phyloP scores from a whole-genome alignment of 2,113 vertebrate species.

The Vanacampus margaritifer region DNA sequence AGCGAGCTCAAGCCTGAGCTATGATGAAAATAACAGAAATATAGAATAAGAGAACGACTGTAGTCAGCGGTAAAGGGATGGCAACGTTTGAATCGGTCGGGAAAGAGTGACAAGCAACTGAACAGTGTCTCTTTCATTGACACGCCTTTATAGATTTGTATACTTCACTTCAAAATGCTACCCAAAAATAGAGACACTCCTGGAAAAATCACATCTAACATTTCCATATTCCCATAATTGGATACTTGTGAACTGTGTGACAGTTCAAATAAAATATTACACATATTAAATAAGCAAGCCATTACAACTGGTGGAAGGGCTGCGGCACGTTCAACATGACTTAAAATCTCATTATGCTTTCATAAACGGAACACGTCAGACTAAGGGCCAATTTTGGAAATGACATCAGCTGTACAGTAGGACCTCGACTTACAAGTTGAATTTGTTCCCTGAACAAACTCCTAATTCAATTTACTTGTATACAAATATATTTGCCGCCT shows the following conservation, averaged over 20 bases:
- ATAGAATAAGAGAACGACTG: neutral
- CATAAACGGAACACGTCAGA: neutral
- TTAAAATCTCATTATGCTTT: neutral
- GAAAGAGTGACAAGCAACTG: conserved; percentile 43
- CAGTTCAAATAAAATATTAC: conserved; percentile 9
- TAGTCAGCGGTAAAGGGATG: conserved; percentile 25
- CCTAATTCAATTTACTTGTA: too few species aligned
- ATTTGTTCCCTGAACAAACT: neutral
- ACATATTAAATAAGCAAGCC: conserved; percentile 6
- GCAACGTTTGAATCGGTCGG: conserved; percentile 27
- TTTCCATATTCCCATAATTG: conserved; percentile 47
- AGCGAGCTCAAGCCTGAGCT: neutral
- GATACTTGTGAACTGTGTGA: conserved; percentile 21
- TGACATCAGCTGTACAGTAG: neutral
- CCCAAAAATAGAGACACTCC: conserved; percentile 46
- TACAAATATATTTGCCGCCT: too few species aligned
- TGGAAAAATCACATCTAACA: conserved; percentile 35
- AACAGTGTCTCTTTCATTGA: conserved; percentile 39
- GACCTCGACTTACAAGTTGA: neutral
- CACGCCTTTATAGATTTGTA: conserved; percentile 29
- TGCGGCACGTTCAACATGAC: neutral
- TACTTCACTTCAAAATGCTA: conserved; percentile 20
- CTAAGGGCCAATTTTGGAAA: neutral
- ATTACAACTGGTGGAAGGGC: conserved; percentile 3
- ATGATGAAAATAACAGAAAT: conserved; percentile 8